Conservation (phyloP, 1,140 invertebrate genomes). For the Panagrolaimus sp. region DNA sequence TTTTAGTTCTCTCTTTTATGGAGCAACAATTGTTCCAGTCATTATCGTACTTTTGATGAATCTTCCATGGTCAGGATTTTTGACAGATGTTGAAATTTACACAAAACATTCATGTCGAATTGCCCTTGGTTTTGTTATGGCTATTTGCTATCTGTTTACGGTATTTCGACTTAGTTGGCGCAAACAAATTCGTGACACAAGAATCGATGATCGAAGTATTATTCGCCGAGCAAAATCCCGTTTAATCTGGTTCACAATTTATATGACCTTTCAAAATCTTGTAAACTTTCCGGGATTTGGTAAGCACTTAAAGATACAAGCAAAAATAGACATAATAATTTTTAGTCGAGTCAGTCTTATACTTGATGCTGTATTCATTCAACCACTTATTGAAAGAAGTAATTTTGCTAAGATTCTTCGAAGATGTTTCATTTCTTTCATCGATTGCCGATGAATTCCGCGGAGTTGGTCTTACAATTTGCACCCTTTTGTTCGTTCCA, state of each 20-base stretch:
- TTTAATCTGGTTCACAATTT: conserved; percentile 1
- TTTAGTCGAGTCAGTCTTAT: background rate
- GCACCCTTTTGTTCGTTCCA: background rate
- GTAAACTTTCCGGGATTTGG: conserved; percentile 4
- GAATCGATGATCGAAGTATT: conserved; percentile 5
- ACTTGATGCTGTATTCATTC: background rate
- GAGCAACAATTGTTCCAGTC: background rate
- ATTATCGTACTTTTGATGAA: conserved; percentile 1
- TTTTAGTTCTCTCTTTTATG: background rate
- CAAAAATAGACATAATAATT: background rate
- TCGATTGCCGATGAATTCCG: background rate
- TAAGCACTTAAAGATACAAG: background rate
- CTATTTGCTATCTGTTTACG: background rate
- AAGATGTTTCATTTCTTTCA: background rate
- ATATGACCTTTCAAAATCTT: conserved; percentile 1
- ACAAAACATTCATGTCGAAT: background rate
- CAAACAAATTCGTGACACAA: background rate
- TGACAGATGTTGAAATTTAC: background rate
- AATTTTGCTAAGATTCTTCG: background rate
- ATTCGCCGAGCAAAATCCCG: conserved; percentile 7
- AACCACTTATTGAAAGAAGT: background rate
- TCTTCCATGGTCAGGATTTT: background rate
- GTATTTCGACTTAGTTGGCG: conserved; percentile 8
- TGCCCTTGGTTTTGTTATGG: conserved; percentile 1
- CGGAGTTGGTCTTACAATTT: background rate